phyloP scores from a whole-genome alignment of 1,140 invertebrate genomes.

The Heterodera schachtii region DNA sequence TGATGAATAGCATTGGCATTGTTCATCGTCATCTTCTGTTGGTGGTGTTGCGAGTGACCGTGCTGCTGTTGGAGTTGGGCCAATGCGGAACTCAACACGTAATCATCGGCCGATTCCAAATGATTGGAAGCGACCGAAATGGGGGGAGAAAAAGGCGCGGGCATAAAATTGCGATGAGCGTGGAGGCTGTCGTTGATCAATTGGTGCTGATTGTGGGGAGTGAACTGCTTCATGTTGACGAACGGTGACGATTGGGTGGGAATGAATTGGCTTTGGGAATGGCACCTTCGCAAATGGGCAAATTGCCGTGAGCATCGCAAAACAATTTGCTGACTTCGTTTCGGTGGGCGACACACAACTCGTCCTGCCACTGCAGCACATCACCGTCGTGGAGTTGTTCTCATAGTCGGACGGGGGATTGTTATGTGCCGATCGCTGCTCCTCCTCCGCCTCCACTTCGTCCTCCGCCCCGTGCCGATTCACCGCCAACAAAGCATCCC shows the following conservation, averaged over 20 bases:
- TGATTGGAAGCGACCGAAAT: conserved; percentile 32
- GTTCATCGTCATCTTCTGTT: background rate
- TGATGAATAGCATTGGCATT: conserved; percentile 5
- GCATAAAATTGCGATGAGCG: background rate
- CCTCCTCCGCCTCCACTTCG: conserved; percentile 32
- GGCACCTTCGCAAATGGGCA: background rate
- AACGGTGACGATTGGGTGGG: conserved; percentile 20
- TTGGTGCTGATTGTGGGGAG: background rate
- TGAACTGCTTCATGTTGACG: conserved; percentile 7
- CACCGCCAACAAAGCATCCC: conserved; percentile 14
- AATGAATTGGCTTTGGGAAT: background rate
- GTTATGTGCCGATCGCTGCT: conserved; percentile 22
- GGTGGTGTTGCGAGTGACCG: too few relatives aligned
- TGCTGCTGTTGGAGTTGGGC: conserved; percentile 4
- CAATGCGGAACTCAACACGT: conserved; percentile 31
- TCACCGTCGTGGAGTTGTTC: conserved; percentile 47
- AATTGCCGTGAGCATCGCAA: too few relatives aligned
- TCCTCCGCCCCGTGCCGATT: conserved; percentile 24
- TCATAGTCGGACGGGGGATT: conserved; percentile 62
- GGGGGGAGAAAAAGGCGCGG: conserved; percentile 11
- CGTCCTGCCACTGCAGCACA: conserved; percentile 17
- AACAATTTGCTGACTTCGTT: background rate
- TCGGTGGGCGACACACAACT: background rate
- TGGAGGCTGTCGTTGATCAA: background rate
- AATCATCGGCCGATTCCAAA: conserved; percentile 32